phyloP scores from a whole-genome alignment of 2,797 vertebrate species.

The Rhinoraja longicauda region DNA sequence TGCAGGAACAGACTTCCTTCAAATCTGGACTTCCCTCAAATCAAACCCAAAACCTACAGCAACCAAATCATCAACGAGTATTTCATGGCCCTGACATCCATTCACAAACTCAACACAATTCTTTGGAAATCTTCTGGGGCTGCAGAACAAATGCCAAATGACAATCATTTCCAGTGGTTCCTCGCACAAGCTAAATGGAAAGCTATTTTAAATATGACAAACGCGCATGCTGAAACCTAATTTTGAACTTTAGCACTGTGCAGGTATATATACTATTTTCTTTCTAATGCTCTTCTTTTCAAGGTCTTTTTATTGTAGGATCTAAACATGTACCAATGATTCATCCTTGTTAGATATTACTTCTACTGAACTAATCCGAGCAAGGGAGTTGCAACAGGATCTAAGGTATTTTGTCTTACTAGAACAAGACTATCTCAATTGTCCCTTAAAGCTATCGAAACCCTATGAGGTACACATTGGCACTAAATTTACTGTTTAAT shows the following conservation, averaged over 20 bases:
- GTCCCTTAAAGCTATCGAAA: not conserved
- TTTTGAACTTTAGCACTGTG: not conserved
- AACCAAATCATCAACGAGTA: not conserved
- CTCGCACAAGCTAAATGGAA: not conserved
- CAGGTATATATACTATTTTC: not conserved
- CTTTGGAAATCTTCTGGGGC: not conserved
- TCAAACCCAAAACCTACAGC: not conserved
- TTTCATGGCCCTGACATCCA: not conserved
- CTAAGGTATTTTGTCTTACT: not conserved
- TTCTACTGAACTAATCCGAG: not conserved
- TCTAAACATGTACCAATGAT: not conserved
- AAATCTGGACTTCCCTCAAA: too few relatives aligned
- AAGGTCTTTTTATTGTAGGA: not conserved
- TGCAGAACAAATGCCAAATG: not conserved
- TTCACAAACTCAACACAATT: not conserved
- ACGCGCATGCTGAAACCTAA: not conserved
- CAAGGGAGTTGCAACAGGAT: not conserved
- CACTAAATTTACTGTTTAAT: not conserved
- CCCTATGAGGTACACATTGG: not conserved
- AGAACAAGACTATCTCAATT: not conserved
- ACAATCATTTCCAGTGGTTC: not conserved
- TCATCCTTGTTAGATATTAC: not conserved
- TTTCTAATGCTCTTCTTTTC: not conserved
- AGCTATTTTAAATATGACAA: not conserved
- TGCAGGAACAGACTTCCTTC: too few relatives aligned